Evolutionary conservation across 1,140 invertebrate species (phyloP).

Genomic region (Drosophila micromelanica): DNA sequence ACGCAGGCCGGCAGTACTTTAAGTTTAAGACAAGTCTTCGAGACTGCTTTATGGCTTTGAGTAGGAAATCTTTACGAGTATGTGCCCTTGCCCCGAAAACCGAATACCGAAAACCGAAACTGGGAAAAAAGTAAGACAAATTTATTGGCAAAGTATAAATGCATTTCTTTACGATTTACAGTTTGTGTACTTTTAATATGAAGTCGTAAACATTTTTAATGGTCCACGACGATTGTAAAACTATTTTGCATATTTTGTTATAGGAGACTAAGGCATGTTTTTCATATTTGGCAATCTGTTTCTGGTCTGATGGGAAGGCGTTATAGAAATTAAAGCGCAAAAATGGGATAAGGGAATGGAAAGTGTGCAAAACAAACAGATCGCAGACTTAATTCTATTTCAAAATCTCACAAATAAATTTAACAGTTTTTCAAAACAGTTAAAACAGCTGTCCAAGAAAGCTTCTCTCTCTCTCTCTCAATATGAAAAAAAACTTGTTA

Average conservation of each 20-base stretch:
- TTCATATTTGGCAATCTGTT: slow-evolving; percentile 16
- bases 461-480: no score
- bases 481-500: no score
- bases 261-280: background rate
- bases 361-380: no score
- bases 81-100: slow-evolving; percentile 41
- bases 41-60: slow-evolving; percentile 76
- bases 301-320: slow-evolving; percentile 20
- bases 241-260: slow-evolving; percentile 70
- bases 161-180: slow-evolving; percentile 53
- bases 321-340: no score
- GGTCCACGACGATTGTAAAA: slow-evolving; percentile 56
- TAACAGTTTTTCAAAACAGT: no score
- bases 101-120: slow-evolving; percentile 8
- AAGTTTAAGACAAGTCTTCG: slow-evolving; percentile 59
- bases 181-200: slow-evolving; percentile 69
- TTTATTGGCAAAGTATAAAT: slow-evolving; percentile 80
- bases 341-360: no score
- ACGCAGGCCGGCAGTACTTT: slow-evolving; percentile 69
- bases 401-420: no score
- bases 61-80: slow-evolving; percentile 78
- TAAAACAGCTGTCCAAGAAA: no score
- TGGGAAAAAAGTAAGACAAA: slow-evolving; percentile 59
- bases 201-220: slow-evolving; percentile 78
- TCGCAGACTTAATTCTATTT: no score